Percentiles rank a stretch among this genome's conserved stretches.
These are phyloP conservation scores for Thymelicus lineola DNA, from an alignment of 2,888 invertebrate genomes.

Conservation along the genomic window DNA sequence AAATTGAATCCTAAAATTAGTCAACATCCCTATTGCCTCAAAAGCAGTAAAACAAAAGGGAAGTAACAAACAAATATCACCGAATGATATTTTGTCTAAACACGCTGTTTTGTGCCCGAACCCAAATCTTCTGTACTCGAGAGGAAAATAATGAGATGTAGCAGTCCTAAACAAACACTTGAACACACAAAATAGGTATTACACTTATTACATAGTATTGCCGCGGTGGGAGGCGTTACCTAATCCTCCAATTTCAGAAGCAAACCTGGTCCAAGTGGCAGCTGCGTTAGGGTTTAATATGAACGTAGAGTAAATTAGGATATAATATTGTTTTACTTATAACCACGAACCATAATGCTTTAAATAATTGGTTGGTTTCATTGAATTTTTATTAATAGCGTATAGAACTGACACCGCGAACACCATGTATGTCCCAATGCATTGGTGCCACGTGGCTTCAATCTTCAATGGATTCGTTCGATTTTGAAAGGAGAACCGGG, in stretches of 20 bases:
- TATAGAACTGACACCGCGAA: no score
- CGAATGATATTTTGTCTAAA: conserved; percentile 47
- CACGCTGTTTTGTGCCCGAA: conserved; percentile 45
- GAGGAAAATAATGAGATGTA: conserved; percentile 47
- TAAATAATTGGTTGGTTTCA: no score
- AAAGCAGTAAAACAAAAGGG: conserved; percentile 33
- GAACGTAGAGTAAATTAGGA: conserved; percentile 1
- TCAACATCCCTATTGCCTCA: conserved; percentile 1
- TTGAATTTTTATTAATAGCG: no score
- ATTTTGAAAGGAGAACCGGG: no score
- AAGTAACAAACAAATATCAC: conserved; percentile 41
- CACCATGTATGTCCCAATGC: no score
- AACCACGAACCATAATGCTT: no score
- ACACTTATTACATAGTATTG: conserved; percentile 48
- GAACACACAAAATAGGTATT: conserved; percentile 46
- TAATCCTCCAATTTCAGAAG: conserved; percentile 47
- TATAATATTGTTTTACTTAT: background rate
- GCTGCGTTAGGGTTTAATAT: conserved; percentile 37
- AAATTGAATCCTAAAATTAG: no score
- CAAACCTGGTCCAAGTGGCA: conserved; percentile 41
- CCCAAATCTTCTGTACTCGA: conserved; percentile 46
- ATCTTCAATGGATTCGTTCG: no score
- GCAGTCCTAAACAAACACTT: conserved; percentile 52
- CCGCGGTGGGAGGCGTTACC: conserved; percentile 43
- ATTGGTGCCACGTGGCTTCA: no score